These are phyloP conservation scores for Python bivittatus DNA, from an alignment of 2,113 vertebrate genomes.

Conservation along the genomic window DNA sequence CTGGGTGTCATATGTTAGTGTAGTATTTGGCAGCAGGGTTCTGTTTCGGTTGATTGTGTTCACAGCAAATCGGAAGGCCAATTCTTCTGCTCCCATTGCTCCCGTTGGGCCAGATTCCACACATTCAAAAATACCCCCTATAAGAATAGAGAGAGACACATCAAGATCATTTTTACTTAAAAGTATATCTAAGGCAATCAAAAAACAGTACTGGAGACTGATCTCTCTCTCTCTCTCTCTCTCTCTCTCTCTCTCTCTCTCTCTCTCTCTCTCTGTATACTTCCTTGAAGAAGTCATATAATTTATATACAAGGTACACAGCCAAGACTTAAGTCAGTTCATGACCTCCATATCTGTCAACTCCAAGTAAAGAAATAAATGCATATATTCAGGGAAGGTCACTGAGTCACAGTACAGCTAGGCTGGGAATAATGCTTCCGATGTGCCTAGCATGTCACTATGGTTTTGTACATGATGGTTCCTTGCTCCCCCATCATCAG, in stretches of 20 bases:
- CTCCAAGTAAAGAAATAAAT: neutral
- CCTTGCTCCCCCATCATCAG: neutral
- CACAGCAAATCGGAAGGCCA: slow-evolving; percentile 99
- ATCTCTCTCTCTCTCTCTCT: neutral
- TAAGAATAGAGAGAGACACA: slow-evolving; percentile 39
- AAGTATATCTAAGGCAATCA: slow-evolving; percentile 8
- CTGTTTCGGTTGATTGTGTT: slow-evolving; percentile 99
- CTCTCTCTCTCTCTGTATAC: neutral
- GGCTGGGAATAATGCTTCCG: neutral
- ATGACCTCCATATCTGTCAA: neutral
- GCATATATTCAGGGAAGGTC: neutral
- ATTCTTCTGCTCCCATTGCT: slow-evolving; percentile 95
- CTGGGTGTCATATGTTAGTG: slow-evolving; percentile 96
- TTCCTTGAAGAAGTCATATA: neutral
- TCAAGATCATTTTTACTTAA: slow-evolving; percentile 21
- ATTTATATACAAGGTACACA: neutral
- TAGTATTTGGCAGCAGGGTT: slow-evolving; percentile 97
- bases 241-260: neutral
- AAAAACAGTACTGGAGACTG: neutral
- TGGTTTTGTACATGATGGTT: neutral
- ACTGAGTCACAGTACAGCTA: neutral
- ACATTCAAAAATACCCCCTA: slow-evolving; percentile 98
- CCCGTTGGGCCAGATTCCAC: slow-evolving; percentile 94
- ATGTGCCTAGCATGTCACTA: neutral
- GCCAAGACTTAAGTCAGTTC: neutral